Conservation (phyloP, 2,797 vertebrate genomes). For the Semotilus atromaculatus region DNA sequence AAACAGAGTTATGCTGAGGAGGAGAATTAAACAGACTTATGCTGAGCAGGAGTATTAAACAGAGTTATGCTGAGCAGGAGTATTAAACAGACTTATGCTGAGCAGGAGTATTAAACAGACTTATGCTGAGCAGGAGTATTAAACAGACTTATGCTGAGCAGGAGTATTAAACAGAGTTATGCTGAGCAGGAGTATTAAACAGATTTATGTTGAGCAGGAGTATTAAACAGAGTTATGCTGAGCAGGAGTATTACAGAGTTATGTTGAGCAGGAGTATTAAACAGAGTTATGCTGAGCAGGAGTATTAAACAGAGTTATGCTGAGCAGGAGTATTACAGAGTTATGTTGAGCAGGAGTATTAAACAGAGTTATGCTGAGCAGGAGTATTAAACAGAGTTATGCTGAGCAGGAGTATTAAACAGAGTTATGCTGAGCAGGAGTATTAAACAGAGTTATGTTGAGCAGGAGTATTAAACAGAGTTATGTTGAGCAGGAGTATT, state of each 20-base stretch:
- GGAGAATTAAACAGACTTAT: too few relatives aligned
- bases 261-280: neutral
- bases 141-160: neutral
- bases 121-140: neutral
- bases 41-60: neutral
- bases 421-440: neutral
- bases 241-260: too few relatives aligned
- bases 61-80: neutral
- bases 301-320: neutral
- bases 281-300: neutral
- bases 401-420: neutral
- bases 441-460: neutral
- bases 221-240: neutral
- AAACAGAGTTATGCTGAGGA: neutral
- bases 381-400: neutral
- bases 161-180: neutral
- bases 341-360: neutral
- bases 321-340: too few relatives aligned
- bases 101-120: neutral
- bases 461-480: neutral
- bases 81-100: too few relatives aligned
- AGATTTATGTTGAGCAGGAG: neutral
- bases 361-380: neutral
- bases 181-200: neutral
- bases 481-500: too few relatives aligned